Percentiles rank a stretch among this genome's conserved stretches.
Evolutionary conservation across 2,888 invertebrate species (phyloP).

Genomic region (Gastracanthus pulcherrimus): DNA sequence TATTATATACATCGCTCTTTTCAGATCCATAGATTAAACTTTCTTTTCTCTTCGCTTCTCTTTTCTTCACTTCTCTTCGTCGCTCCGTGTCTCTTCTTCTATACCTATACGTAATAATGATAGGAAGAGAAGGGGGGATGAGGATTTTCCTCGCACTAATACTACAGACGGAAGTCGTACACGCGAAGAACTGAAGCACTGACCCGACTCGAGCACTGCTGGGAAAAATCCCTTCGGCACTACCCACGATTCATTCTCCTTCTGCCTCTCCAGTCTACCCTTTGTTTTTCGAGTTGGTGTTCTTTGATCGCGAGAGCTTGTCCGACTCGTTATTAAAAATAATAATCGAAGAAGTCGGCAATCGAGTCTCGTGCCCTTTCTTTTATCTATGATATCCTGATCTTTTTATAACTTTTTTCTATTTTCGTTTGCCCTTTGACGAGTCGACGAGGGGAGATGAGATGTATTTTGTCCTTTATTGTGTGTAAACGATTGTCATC

Average conservation of each 20-base stretch:
- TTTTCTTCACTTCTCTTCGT: too few relatives aligned
- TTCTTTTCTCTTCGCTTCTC: slow-evolving; percentile 17
- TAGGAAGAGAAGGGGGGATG: not conserved
- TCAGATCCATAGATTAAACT: slow-evolving; percentile 11
- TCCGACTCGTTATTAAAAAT: not conserved
- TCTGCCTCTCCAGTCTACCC: too few relatives aligned
- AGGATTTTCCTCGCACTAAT: not conserved
- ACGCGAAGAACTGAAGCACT: too few relatives aligned
- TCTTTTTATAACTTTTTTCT: too few relatives aligned
- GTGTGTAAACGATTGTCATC: too few relatives aligned
- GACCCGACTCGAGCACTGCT: too few relatives aligned
- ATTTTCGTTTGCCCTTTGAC: too few relatives aligned
- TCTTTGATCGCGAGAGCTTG: not conserved
- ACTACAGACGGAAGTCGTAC: not conserved
- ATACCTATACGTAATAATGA: not conserved
- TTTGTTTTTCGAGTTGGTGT: not conserved
- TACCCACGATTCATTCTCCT: too few relatives aligned
- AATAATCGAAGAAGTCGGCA: not conserved
- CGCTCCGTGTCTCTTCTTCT: too few relatives aligned
- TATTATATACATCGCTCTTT: not conserved
- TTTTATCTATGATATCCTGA: not conserved
- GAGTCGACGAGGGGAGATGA: too few relatives aligned
- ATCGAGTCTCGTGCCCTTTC: not conserved
- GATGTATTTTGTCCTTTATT: too few relatives aligned
- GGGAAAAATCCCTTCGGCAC: too few relatives aligned